These are phyloP conservation scores for Mamestra brassicae DNA, from an alignment of 2,888 invertebrate species.

Conservation along the genomic window DNA sequence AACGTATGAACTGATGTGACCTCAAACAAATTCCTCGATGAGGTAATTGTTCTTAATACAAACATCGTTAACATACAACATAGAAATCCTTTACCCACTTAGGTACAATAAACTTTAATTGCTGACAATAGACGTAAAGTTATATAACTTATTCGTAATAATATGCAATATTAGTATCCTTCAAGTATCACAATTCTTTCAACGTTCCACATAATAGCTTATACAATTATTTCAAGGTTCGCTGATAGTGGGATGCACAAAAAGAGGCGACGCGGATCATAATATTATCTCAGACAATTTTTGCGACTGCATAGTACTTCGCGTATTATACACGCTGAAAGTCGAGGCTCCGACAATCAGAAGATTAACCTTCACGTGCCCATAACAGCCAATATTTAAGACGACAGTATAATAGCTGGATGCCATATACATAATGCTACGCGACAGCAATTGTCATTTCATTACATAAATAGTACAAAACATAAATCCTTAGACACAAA, in stretches of 20 bases:
- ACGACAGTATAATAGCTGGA: conserved; percentile 54
- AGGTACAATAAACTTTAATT: conserved; percentile 43
- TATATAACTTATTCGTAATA: conserved; percentile 55
- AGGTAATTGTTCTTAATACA: conserved; percentile 31
- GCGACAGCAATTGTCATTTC: conserved; percentile 42
- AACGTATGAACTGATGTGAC: conserved; percentile 7
- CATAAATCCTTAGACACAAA: conserved; percentile 13
- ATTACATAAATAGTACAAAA: conserved; percentile 43
- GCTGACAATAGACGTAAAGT: conserved; percentile 47
- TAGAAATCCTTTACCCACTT: conserved; percentile 38
- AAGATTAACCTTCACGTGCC: conserved; percentile 70
- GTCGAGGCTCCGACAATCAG: conserved; percentile 60
- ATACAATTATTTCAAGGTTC: conserved; percentile 56
- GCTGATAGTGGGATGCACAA: conserved; percentile 45
- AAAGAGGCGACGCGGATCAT: conserved; percentile 44
- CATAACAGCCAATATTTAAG: conserved; percentile 67
- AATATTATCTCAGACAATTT: conserved; percentile 30
- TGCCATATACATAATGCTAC: conserved; percentile 41
- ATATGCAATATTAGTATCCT: conserved; percentile 35
- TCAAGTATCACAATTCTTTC: conserved; percentile 36
- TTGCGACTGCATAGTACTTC: conserved; percentile 27
- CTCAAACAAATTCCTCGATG: conserved; percentile 37
- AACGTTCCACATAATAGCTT: conserved; percentile 33
- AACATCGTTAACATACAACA: conserved; percentile 26
- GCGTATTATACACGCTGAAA: conserved; percentile 44